phyloP scores from a whole-genome alignment of 2,113 vertebrate genomes.

The Cyprinodon brontotheroides region DNA sequence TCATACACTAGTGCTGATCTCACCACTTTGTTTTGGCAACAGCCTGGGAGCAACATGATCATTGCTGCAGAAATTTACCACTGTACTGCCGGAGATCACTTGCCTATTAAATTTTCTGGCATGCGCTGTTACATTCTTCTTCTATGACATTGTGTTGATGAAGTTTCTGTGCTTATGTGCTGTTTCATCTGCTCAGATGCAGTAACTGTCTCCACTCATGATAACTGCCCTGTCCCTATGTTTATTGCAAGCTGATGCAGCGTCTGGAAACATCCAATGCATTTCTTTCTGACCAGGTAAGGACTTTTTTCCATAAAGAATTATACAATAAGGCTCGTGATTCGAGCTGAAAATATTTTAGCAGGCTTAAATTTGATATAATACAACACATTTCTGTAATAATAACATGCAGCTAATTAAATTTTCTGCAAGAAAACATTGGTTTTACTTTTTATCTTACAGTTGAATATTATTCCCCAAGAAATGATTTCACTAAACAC shows the following conservation, averaged over 20 bases:
- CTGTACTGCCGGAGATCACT: constrained; percentile 7
- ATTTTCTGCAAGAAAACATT: background rate
- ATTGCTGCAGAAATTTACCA: constrained; percentile 14
- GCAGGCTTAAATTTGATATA: constrained; percentile 12
- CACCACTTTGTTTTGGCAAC: constrained; percentile 26
- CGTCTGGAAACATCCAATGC: constrained; percentile 59
- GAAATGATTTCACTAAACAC: background rate
- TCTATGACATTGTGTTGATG: constrained; percentile 25
- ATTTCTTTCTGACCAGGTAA: constrained; percentile 13
- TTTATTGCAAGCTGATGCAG: constrained; percentile 62
- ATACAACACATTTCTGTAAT: constrained; percentile 17
- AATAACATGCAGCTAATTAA: background rate
- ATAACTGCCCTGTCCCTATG: constrained; percentile 39
- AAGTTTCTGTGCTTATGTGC: constrained; percentile 13
- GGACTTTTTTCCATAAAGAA: background rate
- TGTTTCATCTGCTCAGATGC: constrained; percentile 25
- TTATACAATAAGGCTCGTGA: constrained; percentile 23
- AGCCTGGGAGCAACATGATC: constrained; percentile 19
- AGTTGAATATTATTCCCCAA: background rate
- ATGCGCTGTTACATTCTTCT: constrained; percentile 3
- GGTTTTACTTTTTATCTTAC: background rate
- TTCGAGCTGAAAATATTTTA: constrained; percentile 25
- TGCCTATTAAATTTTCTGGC: constrained; percentile 26
- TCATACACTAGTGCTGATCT: constrained; percentile 10
- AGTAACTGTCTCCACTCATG: constrained; percentile 12